phyloP scores from a whole-genome alignment of 2,888 invertebrate species.

The Alsophila aescularia region DNA sequence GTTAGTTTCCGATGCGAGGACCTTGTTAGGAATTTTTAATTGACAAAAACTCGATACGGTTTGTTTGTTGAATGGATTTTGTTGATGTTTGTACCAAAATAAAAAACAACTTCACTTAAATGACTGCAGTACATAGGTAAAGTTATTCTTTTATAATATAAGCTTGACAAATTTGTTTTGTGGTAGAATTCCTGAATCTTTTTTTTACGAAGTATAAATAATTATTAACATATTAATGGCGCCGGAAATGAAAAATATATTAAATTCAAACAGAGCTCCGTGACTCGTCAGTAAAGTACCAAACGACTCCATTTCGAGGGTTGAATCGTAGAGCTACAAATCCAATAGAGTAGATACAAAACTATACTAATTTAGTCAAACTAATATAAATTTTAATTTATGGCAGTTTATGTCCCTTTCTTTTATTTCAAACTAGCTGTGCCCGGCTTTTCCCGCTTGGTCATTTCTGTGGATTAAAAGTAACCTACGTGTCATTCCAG shows the following conservation, averaged over 20 bases:
- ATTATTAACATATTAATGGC: constrained; percentile 82
- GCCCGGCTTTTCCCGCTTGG: no score
- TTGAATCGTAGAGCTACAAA: constrained; percentile 57
- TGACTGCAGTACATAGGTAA: no score
- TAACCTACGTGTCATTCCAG: no score
- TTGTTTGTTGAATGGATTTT: constrained; percentile 18
- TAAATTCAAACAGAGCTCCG: constrained; percentile 81
- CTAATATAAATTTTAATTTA: no score
- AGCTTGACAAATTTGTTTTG: constrained; percentile 1
- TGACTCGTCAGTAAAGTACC: constrained; percentile 83
- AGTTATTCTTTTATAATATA: no score
- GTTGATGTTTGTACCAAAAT: constrained; percentile 12
- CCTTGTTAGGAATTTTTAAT: constrained; percentile 55
- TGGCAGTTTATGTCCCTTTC: no score
- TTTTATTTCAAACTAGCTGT: no score
- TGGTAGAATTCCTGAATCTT: not conserved
- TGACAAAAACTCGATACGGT: constrained; percentile 39
- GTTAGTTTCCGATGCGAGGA: constrained; percentile 55
- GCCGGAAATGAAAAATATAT: constrained; percentile 83
- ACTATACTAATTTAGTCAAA: not conserved
- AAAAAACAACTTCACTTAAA: no score
- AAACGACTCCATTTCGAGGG: constrained; percentile 81
- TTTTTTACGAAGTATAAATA: constrained; percentile 51
- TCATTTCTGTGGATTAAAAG: no score
- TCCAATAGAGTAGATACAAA: constrained; percentile 7